Conservation (phyloP, 2,113 vertebrate species). For the Oryzias javanicus region DNA sequence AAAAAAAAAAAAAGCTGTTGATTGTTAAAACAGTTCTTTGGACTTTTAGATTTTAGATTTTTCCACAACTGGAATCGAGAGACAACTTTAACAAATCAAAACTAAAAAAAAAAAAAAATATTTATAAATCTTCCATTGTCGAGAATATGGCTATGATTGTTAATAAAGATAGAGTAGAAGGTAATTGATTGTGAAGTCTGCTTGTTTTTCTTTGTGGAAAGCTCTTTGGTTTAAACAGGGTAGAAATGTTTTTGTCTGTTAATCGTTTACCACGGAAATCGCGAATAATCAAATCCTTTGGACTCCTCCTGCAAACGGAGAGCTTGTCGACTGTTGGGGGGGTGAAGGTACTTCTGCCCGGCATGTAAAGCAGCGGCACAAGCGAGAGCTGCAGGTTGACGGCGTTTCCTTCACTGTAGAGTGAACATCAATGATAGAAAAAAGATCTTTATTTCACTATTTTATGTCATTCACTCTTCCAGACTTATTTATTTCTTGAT, state of each 20-base stretch:
- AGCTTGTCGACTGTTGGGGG: conserved; percentile 68
- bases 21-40: conserved; percentile 68
- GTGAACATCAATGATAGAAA: no score
- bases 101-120: conserved; percentile 66
- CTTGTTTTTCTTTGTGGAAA: conserved; percentile 64
- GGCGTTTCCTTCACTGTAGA: conserved; percentile 59
- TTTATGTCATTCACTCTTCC: conserved; percentile 34
- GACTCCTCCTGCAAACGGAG: conserved; percentile 85
- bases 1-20: conserved; percentile 58
- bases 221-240: conserved; percentile 91
- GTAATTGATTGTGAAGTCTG: conserved; percentile 67
- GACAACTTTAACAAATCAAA: conserved; percentile 73
- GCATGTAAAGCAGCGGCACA: conserved; percentile 53
- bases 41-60: conserved; percentile 56
- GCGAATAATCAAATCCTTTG: conserved; percentile 88
- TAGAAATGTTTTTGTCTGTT: conserved; percentile 86
- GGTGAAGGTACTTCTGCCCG: conserved; percentile 84
- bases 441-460: no score
- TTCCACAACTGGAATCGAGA: conserved; percentile 79
- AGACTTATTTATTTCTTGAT: conserved; percentile 76
- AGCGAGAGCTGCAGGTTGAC: conserved; percentile 82
- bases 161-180: conserved; percentile 82
- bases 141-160: conserved; percentile 79
- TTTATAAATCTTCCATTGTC: conserved; percentile 81
- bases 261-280: conserved; percentile 78